Evolutionary conservation across 1,140 invertebrate species (phyloP).

Genomic region (Frieseomelitta varia): DNA sequence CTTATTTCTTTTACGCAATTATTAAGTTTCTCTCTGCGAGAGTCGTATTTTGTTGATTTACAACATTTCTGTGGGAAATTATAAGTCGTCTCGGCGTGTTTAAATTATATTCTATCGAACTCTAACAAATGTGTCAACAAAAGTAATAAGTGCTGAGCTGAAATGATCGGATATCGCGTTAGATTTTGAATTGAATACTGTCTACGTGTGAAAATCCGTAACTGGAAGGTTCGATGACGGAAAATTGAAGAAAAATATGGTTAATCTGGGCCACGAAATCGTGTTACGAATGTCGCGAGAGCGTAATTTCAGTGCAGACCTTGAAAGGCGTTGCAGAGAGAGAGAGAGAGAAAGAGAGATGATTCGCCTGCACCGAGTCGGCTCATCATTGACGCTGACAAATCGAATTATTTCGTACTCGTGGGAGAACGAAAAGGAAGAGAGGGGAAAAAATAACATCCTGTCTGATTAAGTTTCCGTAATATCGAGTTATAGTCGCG

Average conservation of each 20-base stretch:
- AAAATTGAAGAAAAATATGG: slow-evolving; percentile 5
- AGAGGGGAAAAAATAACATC: slow-evolving; percentile 1
- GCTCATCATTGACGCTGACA: not conserved
- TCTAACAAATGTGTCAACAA: not conserved
- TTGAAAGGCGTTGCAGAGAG: not conserved
- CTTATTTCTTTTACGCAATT: too few species aligned
- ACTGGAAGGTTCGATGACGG: not conserved
- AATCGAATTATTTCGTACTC: slow-evolving; percentile 31
- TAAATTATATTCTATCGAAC: too few species aligned
- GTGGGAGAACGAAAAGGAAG: not conserved
- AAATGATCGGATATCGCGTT: not conserved
- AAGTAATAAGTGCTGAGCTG: not conserved
- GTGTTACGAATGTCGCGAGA: not conserved
- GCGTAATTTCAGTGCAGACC: not conserved
- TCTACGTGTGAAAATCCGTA: not conserved
- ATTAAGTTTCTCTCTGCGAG: too few species aligned
- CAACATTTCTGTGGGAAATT: not conserved
- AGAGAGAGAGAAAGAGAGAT: too few species aligned
- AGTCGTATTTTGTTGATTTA: not conserved
- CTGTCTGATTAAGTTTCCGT: slow-evolving; percentile 27
- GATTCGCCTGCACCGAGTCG: too few species aligned
- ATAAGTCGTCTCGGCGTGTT: not conserved
- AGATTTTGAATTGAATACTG: not conserved
- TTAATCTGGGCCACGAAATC: slow-evolving; percentile 10
- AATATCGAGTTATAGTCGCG: slow-evolving; percentile 37